Base-by-base conservation (phyloP, 2,113 vertebrate species). In the Colossoma macropomum region DNA sequence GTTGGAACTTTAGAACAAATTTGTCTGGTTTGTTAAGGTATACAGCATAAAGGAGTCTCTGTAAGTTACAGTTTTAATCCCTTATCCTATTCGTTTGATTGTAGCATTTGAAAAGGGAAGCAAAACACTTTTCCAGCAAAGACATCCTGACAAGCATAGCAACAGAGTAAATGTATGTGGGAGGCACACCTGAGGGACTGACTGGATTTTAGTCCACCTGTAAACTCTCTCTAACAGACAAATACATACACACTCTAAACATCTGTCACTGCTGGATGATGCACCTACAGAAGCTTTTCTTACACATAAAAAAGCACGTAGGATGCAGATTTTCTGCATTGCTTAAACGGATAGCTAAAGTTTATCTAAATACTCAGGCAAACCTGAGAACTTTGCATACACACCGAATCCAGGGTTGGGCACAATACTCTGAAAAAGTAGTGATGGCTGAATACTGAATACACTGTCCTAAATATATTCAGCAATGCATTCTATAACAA, bases 41-140 rank as follows among this genome's bases (percentile, higher is more conserved):
- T 45, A 45, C 10, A 45, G 41, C 41, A 9, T 11, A 45, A 45
- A 11, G 4, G 10, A 11, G 10, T 45, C 41, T 9, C 4, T 45
- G 10, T 6, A 45, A 9, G 4, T 5, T 45, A 9, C 10, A 45
- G 71, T 74, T 79, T 54, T 32, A 30, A 34, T 38, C 68, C 19
- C 65, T 77, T 19, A 25, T 74, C 41, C 25, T 34, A 80, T 86
- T 77, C 78, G 84, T 90, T 89, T 89, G 86, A 90, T 91, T 87
- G 85, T 68, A 69, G 52, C 23, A 56, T 72, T 45, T 45, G 4
- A 45, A 45, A 45, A 45, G 87, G 86, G 84, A 87, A 88, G 89
- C 84, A 87, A 89, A 89, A 82, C 79, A 85, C 54, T 84, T 79
- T 79, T 83, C 70, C 81, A 84, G 84, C 82, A 68, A 65, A 81